Evolutionary conservation across 2,113 vertebrate genomes (phyloP).

Genomic region (Podarcis raffonei): DNA sequence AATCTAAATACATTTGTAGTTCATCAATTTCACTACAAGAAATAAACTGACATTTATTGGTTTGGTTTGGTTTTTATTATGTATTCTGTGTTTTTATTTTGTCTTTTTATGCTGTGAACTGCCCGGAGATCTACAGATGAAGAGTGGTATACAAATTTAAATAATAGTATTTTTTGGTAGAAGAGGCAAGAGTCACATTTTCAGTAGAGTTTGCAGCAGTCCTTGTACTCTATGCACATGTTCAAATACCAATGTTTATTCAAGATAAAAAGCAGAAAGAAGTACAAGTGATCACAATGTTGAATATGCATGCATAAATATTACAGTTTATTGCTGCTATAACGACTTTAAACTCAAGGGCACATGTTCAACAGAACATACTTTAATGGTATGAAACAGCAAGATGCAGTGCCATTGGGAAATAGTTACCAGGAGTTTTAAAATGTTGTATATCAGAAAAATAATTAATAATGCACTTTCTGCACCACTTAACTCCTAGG

Average conservation of each 20-base stretch:
- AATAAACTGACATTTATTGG: neutral
- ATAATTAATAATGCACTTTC: conserved; percentile 5
- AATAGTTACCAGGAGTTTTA: neutral
- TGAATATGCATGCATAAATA: neutral
- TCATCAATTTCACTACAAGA: neutral
- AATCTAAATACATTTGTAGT: neutral
- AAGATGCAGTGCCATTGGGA: neutral
- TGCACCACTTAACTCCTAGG: neutral
- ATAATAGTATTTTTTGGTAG: neutral
- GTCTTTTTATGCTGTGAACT: too few species aligned
- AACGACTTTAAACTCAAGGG: neutral
- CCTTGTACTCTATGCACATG: neutral
- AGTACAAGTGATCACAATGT: conserved; percentile 6
- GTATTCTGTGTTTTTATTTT: too few species aligned
- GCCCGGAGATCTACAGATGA: too few species aligned
- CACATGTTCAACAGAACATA: neutral
- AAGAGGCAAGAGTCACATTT: neutral
- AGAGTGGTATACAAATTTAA: too few species aligned
- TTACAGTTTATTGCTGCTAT: conserved; percentile 18
- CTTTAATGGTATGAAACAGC: neutral
- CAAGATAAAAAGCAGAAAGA: neutral
- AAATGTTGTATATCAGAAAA: neutral
- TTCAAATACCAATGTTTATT: neutral
- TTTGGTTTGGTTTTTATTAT: too few species aligned
- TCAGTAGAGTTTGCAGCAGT: neutral